phyloP scores from a whole-genome alignment of 2,113 vertebrate genomes.

The Dermatemys mawii region DNA sequence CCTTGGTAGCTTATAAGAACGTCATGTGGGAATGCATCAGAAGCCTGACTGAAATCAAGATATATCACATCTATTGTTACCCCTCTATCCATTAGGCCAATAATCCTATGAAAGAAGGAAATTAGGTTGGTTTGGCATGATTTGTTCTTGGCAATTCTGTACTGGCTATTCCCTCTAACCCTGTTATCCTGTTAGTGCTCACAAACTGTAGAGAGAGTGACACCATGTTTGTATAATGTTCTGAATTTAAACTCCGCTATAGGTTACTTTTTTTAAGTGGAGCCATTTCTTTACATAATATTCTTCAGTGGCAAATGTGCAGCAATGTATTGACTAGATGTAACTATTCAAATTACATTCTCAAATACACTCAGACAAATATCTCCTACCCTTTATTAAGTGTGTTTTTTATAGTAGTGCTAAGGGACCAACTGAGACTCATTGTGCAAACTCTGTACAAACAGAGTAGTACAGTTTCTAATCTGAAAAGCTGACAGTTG shows the following conservation, averaged over 20 bases:
- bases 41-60: neutral
- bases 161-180: neutral
- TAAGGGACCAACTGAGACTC: neutral
- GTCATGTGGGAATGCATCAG: neutral
- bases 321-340: neutral
- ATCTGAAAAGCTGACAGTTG: neutral
- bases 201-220: neutral
- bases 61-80: neutral
- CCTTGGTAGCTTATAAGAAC: neutral
- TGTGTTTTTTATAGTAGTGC: neutral
- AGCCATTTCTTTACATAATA: neutral
- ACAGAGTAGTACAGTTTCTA: neutral
- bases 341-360: accelerated
- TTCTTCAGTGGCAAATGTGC: neutral
- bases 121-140: neutral
- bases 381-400: neutral
- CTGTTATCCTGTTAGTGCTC: neutral
- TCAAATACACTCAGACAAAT: neutral
- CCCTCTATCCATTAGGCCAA: neutral
- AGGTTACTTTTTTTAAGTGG: neutral
- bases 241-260: neutral
- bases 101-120: neutral
- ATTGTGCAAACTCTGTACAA: neutral
- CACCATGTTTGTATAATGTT: neutral
- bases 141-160: neutral